These are phyloP conservation scores for Phengaris arion DNA, from an alignment of 2,888 invertebrate genomes.

Conservation along the genomic window DNA sequence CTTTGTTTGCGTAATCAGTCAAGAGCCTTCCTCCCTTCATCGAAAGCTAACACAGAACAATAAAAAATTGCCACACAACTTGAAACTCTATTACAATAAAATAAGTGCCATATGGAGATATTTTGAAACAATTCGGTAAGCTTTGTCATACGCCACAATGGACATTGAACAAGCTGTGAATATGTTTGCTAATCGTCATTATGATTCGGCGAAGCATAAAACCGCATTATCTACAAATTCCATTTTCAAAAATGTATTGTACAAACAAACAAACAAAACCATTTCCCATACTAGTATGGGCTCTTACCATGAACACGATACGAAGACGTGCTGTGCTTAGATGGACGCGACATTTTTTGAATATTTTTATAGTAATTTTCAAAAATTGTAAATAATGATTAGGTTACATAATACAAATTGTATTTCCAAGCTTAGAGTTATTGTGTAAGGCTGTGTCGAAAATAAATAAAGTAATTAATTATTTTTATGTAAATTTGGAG, in stretches of 20 bases:
- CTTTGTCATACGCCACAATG: conserved; percentile 39
- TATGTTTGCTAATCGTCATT: conserved; percentile 38
- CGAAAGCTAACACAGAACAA: conserved; percentile 26
- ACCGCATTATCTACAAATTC: conserved; percentile 63
- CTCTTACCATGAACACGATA: background rate
- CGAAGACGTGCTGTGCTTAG: background rate
- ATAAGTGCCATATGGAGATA: background rate
- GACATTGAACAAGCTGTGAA: conserved; percentile 40
- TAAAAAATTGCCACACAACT: background rate
- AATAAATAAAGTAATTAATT: too few relatives aligned
- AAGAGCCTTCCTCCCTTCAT: conserved; percentile 31
- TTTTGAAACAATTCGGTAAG: conserved; percentile 36
- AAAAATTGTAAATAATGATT: too few relatives aligned
- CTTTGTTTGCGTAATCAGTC: conserved; percentile 30
- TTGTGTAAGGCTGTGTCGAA: too few relatives aligned
- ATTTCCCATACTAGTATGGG: background rate
- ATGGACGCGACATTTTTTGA: background rate
- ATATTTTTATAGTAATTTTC: too few relatives aligned
- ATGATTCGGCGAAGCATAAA: conserved; percentile 49
- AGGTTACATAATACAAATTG: too few relatives aligned
- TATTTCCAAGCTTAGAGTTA: too few relatives aligned
- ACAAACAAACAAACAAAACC: background rate
- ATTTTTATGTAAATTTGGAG: too few relatives aligned
- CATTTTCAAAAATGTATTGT: conserved; percentile 25
- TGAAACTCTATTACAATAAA: background rate